These are phyloP conservation scores for Apeira syringaria DNA, from an alignment of 2,888 invertebrate genomes.

Conservation along the genomic window DNA sequence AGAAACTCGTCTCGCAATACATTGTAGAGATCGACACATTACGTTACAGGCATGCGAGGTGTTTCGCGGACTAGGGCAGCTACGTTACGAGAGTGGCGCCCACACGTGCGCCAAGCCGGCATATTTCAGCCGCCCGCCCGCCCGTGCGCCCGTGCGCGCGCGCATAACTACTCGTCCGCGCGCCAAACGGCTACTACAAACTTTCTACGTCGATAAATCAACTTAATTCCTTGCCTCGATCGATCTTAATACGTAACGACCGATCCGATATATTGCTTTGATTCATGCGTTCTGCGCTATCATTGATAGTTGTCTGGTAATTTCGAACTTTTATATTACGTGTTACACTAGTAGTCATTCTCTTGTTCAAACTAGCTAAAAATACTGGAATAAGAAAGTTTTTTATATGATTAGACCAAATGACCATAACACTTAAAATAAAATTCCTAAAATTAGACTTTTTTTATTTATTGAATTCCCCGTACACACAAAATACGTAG, in stretches of 20 bases:
- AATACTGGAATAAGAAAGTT: too few species aligned
- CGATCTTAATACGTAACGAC: constrained; percentile 28
- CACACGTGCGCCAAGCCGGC: constrained; percentile 31
- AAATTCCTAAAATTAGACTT: too few species aligned
- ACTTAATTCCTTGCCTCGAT: constrained; percentile 29
- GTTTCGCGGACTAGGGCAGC: constrained; percentile 32
- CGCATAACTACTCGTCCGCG: constrained; percentile 23
- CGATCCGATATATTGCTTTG: constrained; percentile 24
- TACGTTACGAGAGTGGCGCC: constrained; percentile 32
- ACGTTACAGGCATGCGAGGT: constrained; percentile 21
- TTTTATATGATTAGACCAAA: too few species aligned
- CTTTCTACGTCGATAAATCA: constrained; percentile 31
- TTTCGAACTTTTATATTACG: constrained; percentile 6
- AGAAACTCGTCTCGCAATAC: constrained; percentile 6
- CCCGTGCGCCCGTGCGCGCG: constrained; percentile 28
- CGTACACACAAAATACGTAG: too few species aligned
- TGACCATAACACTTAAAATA: too few species aligned
- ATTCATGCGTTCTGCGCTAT: constrained; percentile 18
- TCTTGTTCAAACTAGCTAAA: too few species aligned
- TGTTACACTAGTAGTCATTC: too few species aligned
- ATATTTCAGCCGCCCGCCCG: too few species aligned
- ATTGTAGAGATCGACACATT: constrained; percentile 17
- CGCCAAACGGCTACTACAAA: constrained; percentile 27
- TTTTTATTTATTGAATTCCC: too few species aligned
- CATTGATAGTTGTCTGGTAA: constrained; percentile 5